Evolutionary conservation across 2,888 invertebrate species (phyloP).

Genomic region (Hyalella azteca): DNA sequence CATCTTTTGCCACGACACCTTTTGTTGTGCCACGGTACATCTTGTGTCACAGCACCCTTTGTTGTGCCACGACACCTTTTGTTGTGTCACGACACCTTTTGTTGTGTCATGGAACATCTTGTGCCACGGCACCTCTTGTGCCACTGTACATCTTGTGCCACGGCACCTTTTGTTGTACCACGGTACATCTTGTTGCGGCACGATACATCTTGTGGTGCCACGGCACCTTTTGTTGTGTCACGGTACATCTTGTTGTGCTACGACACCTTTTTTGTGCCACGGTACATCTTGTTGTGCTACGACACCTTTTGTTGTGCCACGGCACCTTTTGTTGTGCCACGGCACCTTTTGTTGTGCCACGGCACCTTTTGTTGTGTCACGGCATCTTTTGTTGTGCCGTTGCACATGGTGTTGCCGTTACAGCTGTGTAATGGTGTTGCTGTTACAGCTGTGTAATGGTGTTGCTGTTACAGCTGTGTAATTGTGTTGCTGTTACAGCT

Average conservation of each 20-base stretch:
- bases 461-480: too few species aligned
- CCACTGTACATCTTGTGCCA: background rate
- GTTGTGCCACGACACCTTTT: background rate
- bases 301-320: background rate
- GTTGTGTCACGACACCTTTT: background rate
- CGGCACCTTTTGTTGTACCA: too few species aligned
- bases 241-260: background rate
- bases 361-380: background rate
- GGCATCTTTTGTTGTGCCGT: background rate
- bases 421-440: too few species aligned
- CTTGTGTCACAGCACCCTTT: background rate
- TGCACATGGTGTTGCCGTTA: background rate
- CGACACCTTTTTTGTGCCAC: slow-evolving; percentile 71
- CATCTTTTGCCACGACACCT: slow-evolving; percentile 63
- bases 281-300: slow-evolving; percentile 65
- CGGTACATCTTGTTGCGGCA: too few species aligned
- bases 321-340: background rate
- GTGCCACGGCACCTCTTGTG: background rate
- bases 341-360: too few species aligned
- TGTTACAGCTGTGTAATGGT: too few species aligned
- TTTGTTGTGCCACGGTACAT: background rate
- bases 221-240: slow-evolving; percentile 66
- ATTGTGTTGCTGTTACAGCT: slow-evolving; percentile 67
- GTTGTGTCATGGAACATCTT: background rate
- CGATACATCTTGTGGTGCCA: too few species aligned